Evolutionary conservation across 1,140 invertebrate genomes (phyloP).

Genomic region (Drosophila chauvacae): DNA sequence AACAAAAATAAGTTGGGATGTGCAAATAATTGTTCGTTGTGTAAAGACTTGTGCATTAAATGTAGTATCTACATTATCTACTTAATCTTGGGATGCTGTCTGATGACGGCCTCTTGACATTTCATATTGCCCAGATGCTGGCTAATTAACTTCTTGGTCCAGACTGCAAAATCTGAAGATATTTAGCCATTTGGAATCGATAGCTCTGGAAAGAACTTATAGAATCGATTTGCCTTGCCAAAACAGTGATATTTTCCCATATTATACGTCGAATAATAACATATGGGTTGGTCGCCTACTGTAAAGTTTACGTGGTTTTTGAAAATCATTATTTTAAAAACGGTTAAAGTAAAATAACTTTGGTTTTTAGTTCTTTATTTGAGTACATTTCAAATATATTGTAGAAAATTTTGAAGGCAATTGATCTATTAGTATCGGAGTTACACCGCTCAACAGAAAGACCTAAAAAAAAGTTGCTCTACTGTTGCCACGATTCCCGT

Average conservation of each 20-base stretch:
- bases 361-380: no score
- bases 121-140: conserved; percentile 55
- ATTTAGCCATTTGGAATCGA: not conserved
- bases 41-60: not conserved
- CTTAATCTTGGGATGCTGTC: not conserved
- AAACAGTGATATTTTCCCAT: not conserved
- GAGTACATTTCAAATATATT: no score
- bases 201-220: not conserved
- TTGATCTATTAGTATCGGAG: no score
- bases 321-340: no score
- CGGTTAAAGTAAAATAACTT: no score
- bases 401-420: no score
- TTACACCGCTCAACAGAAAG: no score
- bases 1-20: no score
- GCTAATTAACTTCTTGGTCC: conserved; percentile 29
- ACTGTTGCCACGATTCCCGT: no score
- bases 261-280: not conserved
- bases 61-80: conserved; percentile 1
- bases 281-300: not conserved
- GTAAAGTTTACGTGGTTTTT: no score
- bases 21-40: no score
- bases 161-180: not conserved
- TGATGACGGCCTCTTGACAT: conserved; percentile 34
- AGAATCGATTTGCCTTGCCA: not conserved
- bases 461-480: no score